Evolutionary conservation across 2,888 invertebrate species (phyloP), one percentile per base, ranked within the genome.

Genomic region (Rhynchonema sp.): DNA sequence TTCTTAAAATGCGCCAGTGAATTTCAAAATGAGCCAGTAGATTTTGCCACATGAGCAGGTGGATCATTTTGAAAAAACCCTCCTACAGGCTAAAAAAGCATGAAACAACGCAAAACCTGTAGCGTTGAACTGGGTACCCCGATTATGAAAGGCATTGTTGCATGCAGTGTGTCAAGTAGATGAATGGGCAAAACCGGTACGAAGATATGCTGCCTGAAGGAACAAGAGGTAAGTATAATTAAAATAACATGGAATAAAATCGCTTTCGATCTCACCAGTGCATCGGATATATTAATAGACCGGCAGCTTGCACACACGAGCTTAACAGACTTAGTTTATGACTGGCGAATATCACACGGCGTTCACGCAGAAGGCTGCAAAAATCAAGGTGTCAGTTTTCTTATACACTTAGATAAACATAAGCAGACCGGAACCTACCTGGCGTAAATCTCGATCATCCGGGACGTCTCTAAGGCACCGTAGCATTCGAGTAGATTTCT

Each of bases 71-170:
- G n/a, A n/a, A n/a, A n/a, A n/a, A n/a, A n/a, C n/a, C n/a, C n/a
- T n/a, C n/a, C n/a, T n/a, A n/a, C n/a, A n/a, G n/a, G n/a, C n/a
- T n/a, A n/a, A n/a, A n/a, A n/a, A n/a, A n/a, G n/a, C n/a, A n/a
- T n/a, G n/a, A n/a, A n/a, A n/a, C n/a, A n/a, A n/a, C n/a, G 79
- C 78, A 62, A 25, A 55, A 58, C 29, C 81, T 84, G 79, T 77
- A 89, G 82, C 59, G 89, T 84, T 68, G 82, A 81, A 64, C 84
- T 81, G 65, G 92, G 92, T 63, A 94, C 88, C 62, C 96, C 96
- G 70, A 96, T 91, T 56, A 96, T 79, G 78, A 87, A 96, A 56
- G 96, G 96, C 94, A 96, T 96, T 1, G 96, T 96, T 22, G 96
- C 96, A 68, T 75, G 75, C 65, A 66, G 65, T 23, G 66, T 65